A percentile compares a stretch with the other conserved stretches of the same genome.
These are phyloP conservation scores for Drosophila seguyi DNA, from an alignment of 1,140 invertebrate genomes.

Conservation along the genomic window DNA sequence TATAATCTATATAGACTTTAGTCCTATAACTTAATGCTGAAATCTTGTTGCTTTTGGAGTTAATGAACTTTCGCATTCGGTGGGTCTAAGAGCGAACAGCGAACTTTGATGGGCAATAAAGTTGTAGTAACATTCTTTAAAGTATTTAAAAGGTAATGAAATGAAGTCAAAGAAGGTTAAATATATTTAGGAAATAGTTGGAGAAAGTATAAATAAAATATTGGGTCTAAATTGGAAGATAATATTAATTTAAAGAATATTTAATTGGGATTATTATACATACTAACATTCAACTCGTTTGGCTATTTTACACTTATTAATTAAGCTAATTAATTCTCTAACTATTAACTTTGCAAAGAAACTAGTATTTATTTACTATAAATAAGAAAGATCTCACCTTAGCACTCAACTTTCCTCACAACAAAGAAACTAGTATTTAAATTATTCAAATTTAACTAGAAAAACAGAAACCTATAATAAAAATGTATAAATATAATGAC, in stretches of 20 bases:
- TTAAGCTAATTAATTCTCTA: not conserved
- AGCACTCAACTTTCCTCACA: not conserved
- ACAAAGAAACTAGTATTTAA: constrained; percentile 11
- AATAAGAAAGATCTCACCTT: not conserved
- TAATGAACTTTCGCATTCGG: constrained; percentile 9
- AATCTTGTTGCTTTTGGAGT: constrained; percentile 28
- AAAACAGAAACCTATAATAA: not conserved
- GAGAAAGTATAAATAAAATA: not conserved
- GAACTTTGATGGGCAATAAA: not conserved
- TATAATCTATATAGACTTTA: not conserved
- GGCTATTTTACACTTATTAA: too few species aligned
- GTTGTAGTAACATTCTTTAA: not conserved
- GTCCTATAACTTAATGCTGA: constrained; percentile 26
- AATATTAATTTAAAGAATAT: too few species aligned
- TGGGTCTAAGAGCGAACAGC: not conserved
- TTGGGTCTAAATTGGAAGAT: not conserved
- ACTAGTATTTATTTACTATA: not conserved
- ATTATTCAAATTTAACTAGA: not conserved
- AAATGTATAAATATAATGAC: not conserved
- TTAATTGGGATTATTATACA: too few species aligned
- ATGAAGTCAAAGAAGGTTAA: not conserved
- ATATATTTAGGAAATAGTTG: not conserved
- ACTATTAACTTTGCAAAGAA: not conserved
- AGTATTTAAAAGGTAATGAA: not conserved
- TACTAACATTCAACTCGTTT: too few species aligned